These are phyloP conservation scores for Andricus quercusramuli DNA, from an alignment of 2,888 invertebrate species.

Conservation along the genomic window DNA sequence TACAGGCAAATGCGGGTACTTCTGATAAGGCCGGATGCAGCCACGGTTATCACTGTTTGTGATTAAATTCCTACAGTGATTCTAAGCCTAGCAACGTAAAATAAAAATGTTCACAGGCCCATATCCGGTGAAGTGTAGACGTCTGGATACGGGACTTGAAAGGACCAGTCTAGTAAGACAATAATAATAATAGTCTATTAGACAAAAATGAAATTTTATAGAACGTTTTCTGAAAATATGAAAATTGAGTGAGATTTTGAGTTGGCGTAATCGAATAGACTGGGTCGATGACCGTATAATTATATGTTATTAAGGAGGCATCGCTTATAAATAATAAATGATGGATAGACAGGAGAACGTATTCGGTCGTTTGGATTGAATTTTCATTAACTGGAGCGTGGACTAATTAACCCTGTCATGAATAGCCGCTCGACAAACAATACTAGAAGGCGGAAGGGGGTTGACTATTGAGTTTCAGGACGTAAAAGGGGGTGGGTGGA, in stretches of 20 bases:
- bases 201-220: not conserved
- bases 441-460: constrained; percentile 49
- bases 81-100: no score
- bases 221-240: not conserved
- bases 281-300: constrained; percentile 12
- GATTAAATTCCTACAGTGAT: no score
- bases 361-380: constrained; percentile 68
- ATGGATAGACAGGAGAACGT: constrained; percentile 52
- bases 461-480: constrained; percentile 43
- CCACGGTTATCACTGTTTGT: no score
- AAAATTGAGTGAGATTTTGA: not conserved
- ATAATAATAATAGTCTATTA: no score
- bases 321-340: constrained; percentile 54
- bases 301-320: constrained; percentile 2
- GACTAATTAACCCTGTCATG: constrained; percentile 73
- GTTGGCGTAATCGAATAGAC: not conserved
- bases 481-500: not conserved
- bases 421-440: constrained; percentile 68
- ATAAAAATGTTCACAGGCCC: no score
- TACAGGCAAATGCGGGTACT: no score
- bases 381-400: constrained; percentile 75
- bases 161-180: no score
- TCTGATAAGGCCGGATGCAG: no score
- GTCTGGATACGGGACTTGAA: no score
- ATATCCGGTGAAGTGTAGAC: no score